Base-by-base conservation (phyloP, 2,888 invertebrate species). In the Acholoe squamosa region DNA sequence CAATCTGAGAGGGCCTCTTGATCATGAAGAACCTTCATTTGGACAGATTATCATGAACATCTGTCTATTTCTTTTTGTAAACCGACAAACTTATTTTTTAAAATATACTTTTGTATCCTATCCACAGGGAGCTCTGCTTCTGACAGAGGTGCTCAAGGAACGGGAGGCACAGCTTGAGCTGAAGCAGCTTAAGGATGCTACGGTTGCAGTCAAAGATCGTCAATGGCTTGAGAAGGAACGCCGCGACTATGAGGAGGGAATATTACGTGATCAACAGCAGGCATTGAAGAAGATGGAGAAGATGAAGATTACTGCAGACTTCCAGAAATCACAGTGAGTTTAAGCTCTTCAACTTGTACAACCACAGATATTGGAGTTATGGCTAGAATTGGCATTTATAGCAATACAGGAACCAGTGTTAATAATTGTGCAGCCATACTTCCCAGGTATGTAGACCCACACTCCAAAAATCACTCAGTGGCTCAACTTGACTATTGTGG, bases 151-250 rank as follows among this genome's bases (percentile, higher is more conserved):
- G 7, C 92, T 96, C 90, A 96, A 96, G 91, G 96, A 96, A 92
- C 93, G 96, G 31, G 96, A 96, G 71, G 96, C 96, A 51, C 96
- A 96, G 92, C 80, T 96, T 10, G 96, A 96, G 91, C 93, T 96
- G 86, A 95, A 95, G 90, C 92, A 93, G 84, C 92, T 95, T 77
- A 94, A 94, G 92, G 94, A 92, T 61, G 91, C 92, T 89, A 95
- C 94, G 3, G 93, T 90, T 28, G 92, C 93, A 56, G 94, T 94
- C 10, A 92, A 94, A 90, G 95, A 95, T 84, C 90, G 92, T 54
- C 94, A 94, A 71, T 94, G 93, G 93, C 90, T 94, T 34, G 93
- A 94, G 54, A 91, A 92, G 28, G 93, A 93, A 28, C 93, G 92
- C 84, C 92, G 92, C 43, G 94, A 95, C n/a, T 93, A 94, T 89